Evolutionary conservation across 2,797 vertebrate genomes (phyloP).

Genomic region (Myotis pilosus): DNA sequence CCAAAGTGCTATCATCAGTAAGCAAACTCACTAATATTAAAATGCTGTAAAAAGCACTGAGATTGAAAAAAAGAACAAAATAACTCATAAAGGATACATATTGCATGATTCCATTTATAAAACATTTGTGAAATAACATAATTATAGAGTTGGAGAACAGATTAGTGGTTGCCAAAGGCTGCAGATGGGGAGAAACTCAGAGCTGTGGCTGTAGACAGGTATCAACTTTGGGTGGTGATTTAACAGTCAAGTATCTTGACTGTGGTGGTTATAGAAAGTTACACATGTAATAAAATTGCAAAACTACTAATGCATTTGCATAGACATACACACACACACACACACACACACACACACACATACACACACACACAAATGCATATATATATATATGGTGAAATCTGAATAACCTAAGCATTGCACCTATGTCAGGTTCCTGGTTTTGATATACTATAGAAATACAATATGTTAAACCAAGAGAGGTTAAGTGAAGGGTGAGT

Average conservation of each 20-base stretch:
- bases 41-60: neutral
- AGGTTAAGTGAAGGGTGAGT: neutral
- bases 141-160: neutral
- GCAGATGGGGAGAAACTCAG: neutral
- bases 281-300: neutral
- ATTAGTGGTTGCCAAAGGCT: neutral
- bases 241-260: neutral
- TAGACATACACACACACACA: neutral
- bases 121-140: constrained; percentile 13
- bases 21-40: constrained; percentile 10
- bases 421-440: neutral
- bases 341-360: neutral
- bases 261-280: neutral
- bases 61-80: neutral
- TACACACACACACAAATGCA: neutral
- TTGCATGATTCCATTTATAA: neutral
- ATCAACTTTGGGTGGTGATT: neutral
- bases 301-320: neutral
- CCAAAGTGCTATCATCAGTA: neutral
- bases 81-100: neutral
- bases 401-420: neutral
- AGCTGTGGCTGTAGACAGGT: neutral
- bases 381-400: neutral
- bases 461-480: neutral
- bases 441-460: neutral